Base-by-base conservation (phyloP, 2,113 vertebrate genomes). In the Coreoperca whiteheadi region DNA sequence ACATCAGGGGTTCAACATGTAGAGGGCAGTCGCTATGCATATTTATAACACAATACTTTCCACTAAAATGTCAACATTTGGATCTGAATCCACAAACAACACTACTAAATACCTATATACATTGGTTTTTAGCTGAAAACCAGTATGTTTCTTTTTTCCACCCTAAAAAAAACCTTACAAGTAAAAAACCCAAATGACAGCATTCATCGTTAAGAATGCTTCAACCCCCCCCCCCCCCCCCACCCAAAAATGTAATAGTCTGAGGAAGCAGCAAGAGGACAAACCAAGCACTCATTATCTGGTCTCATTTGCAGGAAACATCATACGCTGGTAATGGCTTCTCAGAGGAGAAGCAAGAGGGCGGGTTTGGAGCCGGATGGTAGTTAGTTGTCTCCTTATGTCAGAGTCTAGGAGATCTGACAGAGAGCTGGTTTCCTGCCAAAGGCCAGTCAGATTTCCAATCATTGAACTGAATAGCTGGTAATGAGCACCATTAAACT, bases 311-410 rank as follows among this genome's bases (percentile, higher is more conserved):
- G 57, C 78, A 60, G 68, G 23, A 41, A 57, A 41, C 4, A 2
- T 72, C 72, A 46, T 32, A 7, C 15, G n/a, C 21, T 20, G 43
- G 10, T 68, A 11, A 37, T 32, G 28, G 51, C 67, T 70, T 71
- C 68, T 70, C 37, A 18, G 15, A 54, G 72, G 50, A 39, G 79
- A 73, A 77, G 87, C 57, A 61, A 79, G 85, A 78, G 78, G 84
- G 60, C 72, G 71, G n/a, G n/a, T n/a, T 57, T 30, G 46, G 68
- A 84, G 64, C 69, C 21, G 51, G 64, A 73, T 46, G 60, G 32
- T 54, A 1, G 23, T 56, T 21, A 51, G 57, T 3, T 39, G 53
- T 50, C 53, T 56, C 51, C 46, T 67, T n/a, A 18, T 63, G 37
- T 51, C 18, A 43, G 32, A 46, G 43, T 66, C 18, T 34, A 59